Conservation (phyloP, 1,140 invertebrate genomes). For the Saccostrea cuccullata region DNA sequence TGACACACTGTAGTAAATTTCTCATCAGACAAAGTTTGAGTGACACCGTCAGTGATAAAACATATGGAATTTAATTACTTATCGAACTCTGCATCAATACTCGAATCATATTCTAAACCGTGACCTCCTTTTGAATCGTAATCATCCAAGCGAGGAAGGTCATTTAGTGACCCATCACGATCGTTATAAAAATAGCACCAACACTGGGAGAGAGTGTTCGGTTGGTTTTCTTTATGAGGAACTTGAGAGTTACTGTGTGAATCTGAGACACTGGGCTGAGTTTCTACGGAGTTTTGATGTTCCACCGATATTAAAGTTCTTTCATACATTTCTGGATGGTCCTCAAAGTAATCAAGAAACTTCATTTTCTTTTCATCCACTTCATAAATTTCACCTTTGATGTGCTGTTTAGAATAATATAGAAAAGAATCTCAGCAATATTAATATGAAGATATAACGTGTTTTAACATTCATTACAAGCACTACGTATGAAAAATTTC, state of each 20-base stretch:
- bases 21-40: no score
- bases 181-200: constrained; percentile 31
- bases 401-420: not conserved
- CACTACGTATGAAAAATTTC: no score
- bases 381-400: constrained; percentile 23
- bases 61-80: not conserved
- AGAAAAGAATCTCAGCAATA: not conserved
- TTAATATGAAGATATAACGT: no score
- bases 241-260: not conserved
- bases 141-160: not conserved
- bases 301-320: not conserved
- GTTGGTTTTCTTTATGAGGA: not conserved
- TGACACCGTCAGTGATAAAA: not conserved
- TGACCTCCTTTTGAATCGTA: not conserved
- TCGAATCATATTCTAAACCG: not conserved
- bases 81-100: not conserved
- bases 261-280: not conserved
- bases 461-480: no score
- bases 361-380: constrained; percentile 20
- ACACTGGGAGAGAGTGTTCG: not conserved
- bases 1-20: no score
- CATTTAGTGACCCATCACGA: not conserved
- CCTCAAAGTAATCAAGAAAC: constrained; percentile 23
- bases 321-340: constrained; percentile 8
- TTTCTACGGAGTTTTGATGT: not conserved